A percentile compares a stretch with the other conserved stretches of the same genome.
These are phyloP conservation scores for Pentalonia nigronervosa DNA, from an alignment of 1,140 invertebrate genomes.

Conservation along the genomic window DNA sequence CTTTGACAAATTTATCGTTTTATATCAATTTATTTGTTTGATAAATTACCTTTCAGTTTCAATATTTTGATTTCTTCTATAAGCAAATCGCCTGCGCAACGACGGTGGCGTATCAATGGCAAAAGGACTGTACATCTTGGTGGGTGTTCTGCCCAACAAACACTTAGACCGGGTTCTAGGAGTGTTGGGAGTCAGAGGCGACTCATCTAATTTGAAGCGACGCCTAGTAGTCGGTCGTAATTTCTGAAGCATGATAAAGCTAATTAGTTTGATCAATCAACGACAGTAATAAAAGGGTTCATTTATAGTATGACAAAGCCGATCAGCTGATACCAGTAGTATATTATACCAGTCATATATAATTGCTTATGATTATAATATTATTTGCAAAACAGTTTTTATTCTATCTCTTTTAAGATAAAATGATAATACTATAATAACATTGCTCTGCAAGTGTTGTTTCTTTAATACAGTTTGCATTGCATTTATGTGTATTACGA, in stretches of 20 bases:
- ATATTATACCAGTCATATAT: background rate
- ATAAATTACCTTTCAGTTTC: slow-evolving; percentile 40
- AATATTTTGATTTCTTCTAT: slow-evolving; percentile 16
- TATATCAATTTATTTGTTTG: background rate
- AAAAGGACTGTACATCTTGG: slow-evolving; percentile 73
- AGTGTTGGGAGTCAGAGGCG: slow-evolving; percentile 67
- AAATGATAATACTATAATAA: too few relatives aligned
- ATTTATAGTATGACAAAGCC: background rate
- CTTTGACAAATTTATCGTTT: background rate
- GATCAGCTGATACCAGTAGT: too few relatives aligned
- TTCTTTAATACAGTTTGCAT: too few relatives aligned
- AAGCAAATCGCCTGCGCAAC: slow-evolving; percentile 35
- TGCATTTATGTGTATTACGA: too few relatives aligned
- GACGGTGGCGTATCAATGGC: slow-evolving; percentile 68
- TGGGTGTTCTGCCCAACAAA: slow-evolving; percentile 70
- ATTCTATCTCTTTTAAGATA: too few relatives aligned
- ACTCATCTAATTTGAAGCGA: slow-evolving; percentile 69
- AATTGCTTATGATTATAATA: background rate
- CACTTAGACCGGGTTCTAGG: slow-evolving; percentile 67
- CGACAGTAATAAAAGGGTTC: background rate
- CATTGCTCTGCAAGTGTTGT: too few relatives aligned
- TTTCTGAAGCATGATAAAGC: slow-evolving; percentile 63
- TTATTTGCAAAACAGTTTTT: background rate
- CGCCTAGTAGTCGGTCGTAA: slow-evolving; percentile 69
- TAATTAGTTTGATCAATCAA: background rate